A percentile compares a stretch with the other conserved stretches of the same genome.
These are phyloP conservation scores for Gadopsis marmoratus DNA, from an alignment of 2,797 vertebrate species.

Conservation along the genomic window DNA sequence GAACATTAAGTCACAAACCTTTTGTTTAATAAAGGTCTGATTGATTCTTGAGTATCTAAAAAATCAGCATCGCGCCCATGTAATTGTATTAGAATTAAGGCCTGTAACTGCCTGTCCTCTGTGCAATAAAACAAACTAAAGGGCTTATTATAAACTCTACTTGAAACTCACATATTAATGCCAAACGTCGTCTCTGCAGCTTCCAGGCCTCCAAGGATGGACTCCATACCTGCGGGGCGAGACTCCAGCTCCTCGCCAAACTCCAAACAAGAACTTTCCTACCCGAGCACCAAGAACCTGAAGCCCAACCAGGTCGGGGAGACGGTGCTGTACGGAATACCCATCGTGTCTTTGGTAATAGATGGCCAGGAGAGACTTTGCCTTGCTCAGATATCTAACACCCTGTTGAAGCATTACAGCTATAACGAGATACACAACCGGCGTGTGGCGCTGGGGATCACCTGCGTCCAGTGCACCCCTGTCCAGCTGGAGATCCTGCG, in stretches of 20 bases:
- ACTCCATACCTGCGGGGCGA: constrained; percentile 91
- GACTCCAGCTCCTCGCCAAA: constrained; percentile 92
- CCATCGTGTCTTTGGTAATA: constrained; percentile 97
- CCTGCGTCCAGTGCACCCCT: constrained; percentile 94
- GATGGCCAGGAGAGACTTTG: constrained; percentile 96
- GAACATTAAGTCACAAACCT: background rate
- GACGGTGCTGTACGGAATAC: constrained; percentile 95
- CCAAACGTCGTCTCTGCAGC: constrained; percentile 57
- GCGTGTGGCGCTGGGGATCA: constrained; percentile 93
- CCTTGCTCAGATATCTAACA: constrained; percentile 94
- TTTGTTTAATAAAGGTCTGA: background rate
- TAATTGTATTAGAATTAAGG: constrained; percentile 2
- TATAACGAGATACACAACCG: constrained; percentile 96
- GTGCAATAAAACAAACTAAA: background rate
- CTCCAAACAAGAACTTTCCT: constrained; percentile 94
- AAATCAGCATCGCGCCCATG: background rate
- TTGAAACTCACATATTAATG: constrained; percentile 19
- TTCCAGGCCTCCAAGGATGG: constrained; percentile 90
- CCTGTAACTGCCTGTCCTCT: background rate
- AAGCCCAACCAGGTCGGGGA: constrained; percentile 98
- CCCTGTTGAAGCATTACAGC: constrained; percentile 92
- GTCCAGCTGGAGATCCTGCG: constrained; percentile 94
- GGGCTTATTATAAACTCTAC: constrained; percentile 12
- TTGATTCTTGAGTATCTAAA: background rate
- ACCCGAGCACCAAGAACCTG: constrained; percentile 87